Conservation (phyloP, 2,888 invertebrate species). For the Cryptus viduatorius region DNA sequence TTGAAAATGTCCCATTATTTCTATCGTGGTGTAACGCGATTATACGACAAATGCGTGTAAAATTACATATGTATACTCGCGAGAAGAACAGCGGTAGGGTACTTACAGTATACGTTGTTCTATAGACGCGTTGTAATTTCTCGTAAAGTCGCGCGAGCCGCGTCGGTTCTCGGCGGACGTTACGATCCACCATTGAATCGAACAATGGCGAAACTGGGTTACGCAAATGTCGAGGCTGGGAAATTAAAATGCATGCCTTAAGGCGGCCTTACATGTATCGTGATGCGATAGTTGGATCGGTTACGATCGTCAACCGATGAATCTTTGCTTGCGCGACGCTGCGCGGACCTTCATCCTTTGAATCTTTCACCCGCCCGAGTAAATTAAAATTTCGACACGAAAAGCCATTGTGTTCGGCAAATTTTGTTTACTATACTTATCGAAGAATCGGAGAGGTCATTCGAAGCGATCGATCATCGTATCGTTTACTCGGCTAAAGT, state of each 20-base stretch:
- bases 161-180: conserved; percentile 79
- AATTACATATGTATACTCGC: conserved; percentile 20
- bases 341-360: conserved; percentile 33
- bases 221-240: conserved; percentile 83
- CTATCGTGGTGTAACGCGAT: background rate
- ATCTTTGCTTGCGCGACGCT: conserved; percentile 30
- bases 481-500: background rate
- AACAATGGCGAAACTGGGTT: conserved; percentile 84
- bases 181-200: conserved; percentile 83
- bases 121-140: conserved; percentile 59
- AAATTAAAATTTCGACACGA: conserved; percentile 17
- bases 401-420: background rate
- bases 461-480: too few species aligned
- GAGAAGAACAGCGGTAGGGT: background rate
- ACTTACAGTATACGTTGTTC: background rate
- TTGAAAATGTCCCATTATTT: conserved; percentile 19
- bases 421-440: background rate
- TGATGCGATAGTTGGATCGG: conserved; percentile 11
- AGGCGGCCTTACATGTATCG: conserved; percentile 66
- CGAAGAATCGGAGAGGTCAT: background rate
- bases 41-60: background rate
- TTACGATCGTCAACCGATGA: conserved; percentile 24
- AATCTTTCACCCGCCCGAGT: conserved; percentile 31
- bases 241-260: conserved; percentile 81
- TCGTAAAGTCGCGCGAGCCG: conserved; percentile 56